Base-by-base conservation (phyloP, 1,140 invertebrate genomes). In the Sminthurinus signatus region DNA sequence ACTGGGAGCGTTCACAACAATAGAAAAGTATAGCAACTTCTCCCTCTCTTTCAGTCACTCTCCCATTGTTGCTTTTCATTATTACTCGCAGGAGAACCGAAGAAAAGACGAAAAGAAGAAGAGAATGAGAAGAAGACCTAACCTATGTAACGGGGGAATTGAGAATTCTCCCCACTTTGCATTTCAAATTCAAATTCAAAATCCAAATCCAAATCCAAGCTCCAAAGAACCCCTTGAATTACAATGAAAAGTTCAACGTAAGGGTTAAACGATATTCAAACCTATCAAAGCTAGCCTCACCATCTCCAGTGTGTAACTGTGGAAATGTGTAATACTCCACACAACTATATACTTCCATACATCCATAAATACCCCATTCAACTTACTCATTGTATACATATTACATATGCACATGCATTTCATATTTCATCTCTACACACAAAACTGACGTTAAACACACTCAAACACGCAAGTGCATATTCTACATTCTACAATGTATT, bases 221-320 rank as follows among this genome's bases (percentile, higher is more conserved):
- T n/a, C n/a, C n/a, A 60, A 51, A 50, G 15, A 61, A 51, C 58
- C 58, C 62, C 58, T 60, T 57, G 62, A 64, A 64, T 64, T 60
- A 51, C 48, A 66, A 66, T 66, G 51, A 64, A 44, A 60, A 67
- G 65, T 67, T 62, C 65, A 67, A 39, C 28, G 29, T 36, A 48
- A 62, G 65, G 65, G 65, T 67, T 67, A 67, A 67, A 67, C 60
- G 65, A 62, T 58, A 62, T 67, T 67, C 65, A 62, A 67, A 67
- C 21, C 60, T 44, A 51, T 61, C 46, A 61, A 60, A 60, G 27
- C 58, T 50, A 14, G 46, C 39, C 54, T 56, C 10, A 19, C 8
- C 36, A 31, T 36, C 48, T 52, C 60, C 44, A n/a, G n/a, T n/a
- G n/a, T n/a, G n/a, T n/a, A n/a, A n/a, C n/a, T n/a, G n/a, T n/a